These are phyloP conservation scores for Ellobium chinense DNA, from an alignment of 2,888 invertebrate genomes.

Conservation along the genomic window DNA sequence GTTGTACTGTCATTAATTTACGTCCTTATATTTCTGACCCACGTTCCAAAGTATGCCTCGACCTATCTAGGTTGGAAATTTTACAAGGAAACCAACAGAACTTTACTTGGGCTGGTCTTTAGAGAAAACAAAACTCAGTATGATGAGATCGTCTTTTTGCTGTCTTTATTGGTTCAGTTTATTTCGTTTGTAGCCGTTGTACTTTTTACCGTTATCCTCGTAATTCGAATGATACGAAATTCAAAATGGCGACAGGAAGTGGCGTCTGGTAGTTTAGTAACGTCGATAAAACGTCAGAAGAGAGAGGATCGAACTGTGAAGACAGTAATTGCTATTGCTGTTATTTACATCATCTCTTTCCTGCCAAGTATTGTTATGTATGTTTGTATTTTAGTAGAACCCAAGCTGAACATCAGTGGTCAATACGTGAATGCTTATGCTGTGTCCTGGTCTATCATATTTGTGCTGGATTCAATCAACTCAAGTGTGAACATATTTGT, in stretches of 20 bases:
- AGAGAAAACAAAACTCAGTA: no score
- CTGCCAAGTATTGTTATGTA: background rate
- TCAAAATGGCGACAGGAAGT: no score
- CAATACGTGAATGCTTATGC: background rate
- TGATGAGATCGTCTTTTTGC: no score
- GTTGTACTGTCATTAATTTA: background rate
- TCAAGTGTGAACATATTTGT: no score
- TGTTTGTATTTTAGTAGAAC: background rate
- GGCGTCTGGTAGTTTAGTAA: no score
- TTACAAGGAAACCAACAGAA: background rate
- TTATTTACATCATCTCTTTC: slow-evolving; percentile 5
- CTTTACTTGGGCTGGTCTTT: background rate
- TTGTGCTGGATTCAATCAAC: no score
- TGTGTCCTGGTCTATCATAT: background rate
- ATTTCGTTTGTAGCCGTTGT: no score
- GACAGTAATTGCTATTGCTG: background rate
- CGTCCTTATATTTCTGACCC: background rate
- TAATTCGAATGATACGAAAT: no score
- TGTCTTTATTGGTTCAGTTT: no score
- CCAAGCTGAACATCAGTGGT: background rate
- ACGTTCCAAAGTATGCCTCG: background rate
- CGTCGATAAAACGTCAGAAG: no score
- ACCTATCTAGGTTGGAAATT: background rate
- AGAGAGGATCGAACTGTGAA: background rate
- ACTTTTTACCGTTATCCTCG: no score